Conservation (phyloP, 2,797 vertebrate species). For the Mallotus villosus region DNA sequence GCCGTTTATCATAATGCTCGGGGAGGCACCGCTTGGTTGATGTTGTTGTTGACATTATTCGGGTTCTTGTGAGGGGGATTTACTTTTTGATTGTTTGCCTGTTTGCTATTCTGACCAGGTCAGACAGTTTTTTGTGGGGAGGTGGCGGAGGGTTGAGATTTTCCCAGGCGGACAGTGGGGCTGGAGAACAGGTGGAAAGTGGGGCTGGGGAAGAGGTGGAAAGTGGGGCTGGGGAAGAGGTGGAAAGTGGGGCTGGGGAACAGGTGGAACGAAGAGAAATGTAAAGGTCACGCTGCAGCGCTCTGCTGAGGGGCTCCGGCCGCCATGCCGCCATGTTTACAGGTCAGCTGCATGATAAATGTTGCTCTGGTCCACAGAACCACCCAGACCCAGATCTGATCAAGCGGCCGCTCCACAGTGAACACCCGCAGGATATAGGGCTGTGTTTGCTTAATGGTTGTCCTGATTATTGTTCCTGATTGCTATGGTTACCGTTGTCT, state of each 20-base stretch:
- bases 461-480: slow-evolving; percentile 14
- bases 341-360: slow-evolving; percentile 49
- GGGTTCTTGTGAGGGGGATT: slow-evolving; percentile 5
- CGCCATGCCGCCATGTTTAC: slow-evolving; percentile 39
- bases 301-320: slow-evolving; percentile 32
- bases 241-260: background rate
- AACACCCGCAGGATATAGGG: background rate
- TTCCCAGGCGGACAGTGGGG: background rate
- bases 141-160: slow-evolving; percentile 1
- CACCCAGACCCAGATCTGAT: slow-evolving; percentile 28
- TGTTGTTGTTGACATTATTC: slow-evolving; percentile 13
- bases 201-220: background rate
- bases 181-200: slow-evolving; percentile 18
- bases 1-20: too few species aligned
- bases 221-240: background rate
- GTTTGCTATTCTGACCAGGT: background rate
- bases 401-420: slow-evolving; percentile 14
- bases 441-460: background rate
- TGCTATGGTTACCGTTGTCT: background rate
- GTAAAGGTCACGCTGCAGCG: slow-evolving; percentile 54
- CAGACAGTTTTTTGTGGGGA: background rate
- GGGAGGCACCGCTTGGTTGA: too few species aligned
- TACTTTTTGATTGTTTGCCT: background rate
- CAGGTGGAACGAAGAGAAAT: slow-evolving; percentile 38
- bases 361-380: slow-evolving; percentile 34